Conservation (phyloP, 1,140 invertebrate species). For the Sarcophaga peregrina region DNA sequence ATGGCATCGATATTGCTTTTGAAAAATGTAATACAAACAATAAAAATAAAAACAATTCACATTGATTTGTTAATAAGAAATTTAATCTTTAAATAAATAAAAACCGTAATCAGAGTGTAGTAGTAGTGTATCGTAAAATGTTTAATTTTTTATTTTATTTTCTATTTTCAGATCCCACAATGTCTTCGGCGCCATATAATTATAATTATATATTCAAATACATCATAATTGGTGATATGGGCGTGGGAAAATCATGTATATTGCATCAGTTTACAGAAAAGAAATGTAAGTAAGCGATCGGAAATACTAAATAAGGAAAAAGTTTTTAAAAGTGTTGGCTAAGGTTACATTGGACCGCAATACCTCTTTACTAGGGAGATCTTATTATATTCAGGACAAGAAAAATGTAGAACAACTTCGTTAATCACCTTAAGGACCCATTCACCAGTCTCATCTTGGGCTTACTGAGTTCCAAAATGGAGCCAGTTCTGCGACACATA, state of each 20-base stretch:
- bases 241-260: constrained; percentile 97
- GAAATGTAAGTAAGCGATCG: constrained; percentile 89
- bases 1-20: constrained; percentile 16
- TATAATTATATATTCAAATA: constrained; percentile 99
- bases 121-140: not conserved
- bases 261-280: constrained; percentile 99
- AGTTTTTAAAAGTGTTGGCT: too few relatives aligned
- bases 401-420: too few relatives aligned
- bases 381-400: too few relatives aligned
- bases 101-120: not conserved
- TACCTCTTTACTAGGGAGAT: not conserved
- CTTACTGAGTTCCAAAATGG: too few relatives aligned
- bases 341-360: too few relatives aligned
- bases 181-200: constrained; percentile 96
- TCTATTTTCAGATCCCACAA: constrained; percentile 59
- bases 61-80: not conserved
- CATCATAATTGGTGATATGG: constrained; percentile 99
- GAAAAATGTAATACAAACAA: constrained; percentile 32
- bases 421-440: too few relatives aligned
- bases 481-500: too few relatives aligned
- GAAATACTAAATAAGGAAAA: not conserved
- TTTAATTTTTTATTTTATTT: constrained; percentile 4
- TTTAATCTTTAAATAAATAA: too few relatives aligned
- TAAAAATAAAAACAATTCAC: too few relatives aligned
- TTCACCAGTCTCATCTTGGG: too few relatives aligned